Base-by-base conservation (phyloP, 2,113 vertebrate genomes). In the Silurus glanis region DNA sequence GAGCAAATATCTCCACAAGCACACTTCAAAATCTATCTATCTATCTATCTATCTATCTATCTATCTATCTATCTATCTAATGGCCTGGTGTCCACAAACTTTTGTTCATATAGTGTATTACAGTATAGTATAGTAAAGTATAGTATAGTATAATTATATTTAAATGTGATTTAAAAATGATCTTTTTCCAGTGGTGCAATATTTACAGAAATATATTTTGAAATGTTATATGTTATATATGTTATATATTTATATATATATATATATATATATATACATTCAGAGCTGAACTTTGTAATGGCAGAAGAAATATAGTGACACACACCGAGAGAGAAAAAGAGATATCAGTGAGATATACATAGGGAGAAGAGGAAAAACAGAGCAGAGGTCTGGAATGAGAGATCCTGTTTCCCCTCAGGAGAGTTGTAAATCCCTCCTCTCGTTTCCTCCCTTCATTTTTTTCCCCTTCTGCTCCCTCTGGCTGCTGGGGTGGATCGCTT, bases 361-460 rank as follows among this genome's bases (percentile, higher is more conserved):
- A 59, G 28, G 61, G 74, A 74, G 47, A 75, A 81, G 80, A 87
- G 19, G 80, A 76, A 82, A 87, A 83, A 83, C 72, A 75, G 72
- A 55, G 80, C 51, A 58, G 61, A 66, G 81, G 49, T 69, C 55
- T 83, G 74, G 81, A 76, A 28, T 69, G 21, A 45, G 59, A 86
- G 78, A 86, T 86, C 85, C 55, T 64, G 66, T 86, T 72, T 64
- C 85, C 72, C 79, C 79, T 86, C 79, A 51, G 66, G 79, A 82
- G 55, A 82, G 16, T 67, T 71, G 37, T 85, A 81, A 37, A 81
- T 59, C 59, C 55, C 28, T 80, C 55, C 82, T 66, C 23, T 84
- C 37, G 37, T 83, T 82, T 67, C 71, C 79, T 85, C 83, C 62
- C 71, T 79, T 62, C 51, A 0, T 82, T 85, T 58, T 79, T 85